Conservation (phyloP, 2,797 vertebrate species). For the Rachycentron canadum region DNA sequence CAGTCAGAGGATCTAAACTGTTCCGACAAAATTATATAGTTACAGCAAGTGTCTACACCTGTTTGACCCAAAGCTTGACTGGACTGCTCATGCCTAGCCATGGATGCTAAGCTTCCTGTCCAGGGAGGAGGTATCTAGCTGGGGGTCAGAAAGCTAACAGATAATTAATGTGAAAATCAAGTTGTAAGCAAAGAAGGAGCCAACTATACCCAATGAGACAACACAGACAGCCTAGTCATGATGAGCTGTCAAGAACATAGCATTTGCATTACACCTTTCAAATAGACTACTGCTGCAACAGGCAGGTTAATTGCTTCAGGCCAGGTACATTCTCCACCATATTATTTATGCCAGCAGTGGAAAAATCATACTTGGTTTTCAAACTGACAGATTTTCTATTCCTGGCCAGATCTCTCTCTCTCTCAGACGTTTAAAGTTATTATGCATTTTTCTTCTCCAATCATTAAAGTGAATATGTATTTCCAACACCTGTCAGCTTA, state of each 20-base stretch:
- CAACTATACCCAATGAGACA: constrained; percentile 1
- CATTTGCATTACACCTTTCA: constrained; percentile 3
- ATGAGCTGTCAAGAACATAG: neutral
- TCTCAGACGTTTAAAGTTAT: constrained; percentile 26
- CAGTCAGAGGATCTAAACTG: neutral
- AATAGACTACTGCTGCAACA: neutral
- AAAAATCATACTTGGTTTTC: constrained; percentile 14
- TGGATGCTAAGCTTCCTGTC: neutral
- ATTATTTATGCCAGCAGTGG: neutral
- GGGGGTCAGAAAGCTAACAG: neutral
- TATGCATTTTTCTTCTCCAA: constrained; percentile 20
- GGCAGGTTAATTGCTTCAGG: constrained; percentile 6
- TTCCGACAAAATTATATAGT: neutral
- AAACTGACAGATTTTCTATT: constrained; percentile 21
- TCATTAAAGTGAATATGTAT: constrained; percentile 44
- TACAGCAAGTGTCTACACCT: neutral
- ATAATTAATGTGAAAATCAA: constrained; percentile 11
- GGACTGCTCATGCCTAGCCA: neutral
- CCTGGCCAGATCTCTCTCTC: constrained; percentile 9
- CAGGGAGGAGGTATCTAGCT: neutral
- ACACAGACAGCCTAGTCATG: constrained; percentile 4
- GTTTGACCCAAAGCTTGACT: neutral
- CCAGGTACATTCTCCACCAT: neutral
- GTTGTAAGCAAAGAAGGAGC: constrained; percentile 18
- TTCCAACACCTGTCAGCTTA: constrained; percentile 30